A percentile compares a stretch with the other conserved stretches of the same genome.
These are phyloP conservation scores for Erynnis tages DNA, from an alignment of 2,888 invertebrate genomes.

Conservation along the genomic window DNA sequence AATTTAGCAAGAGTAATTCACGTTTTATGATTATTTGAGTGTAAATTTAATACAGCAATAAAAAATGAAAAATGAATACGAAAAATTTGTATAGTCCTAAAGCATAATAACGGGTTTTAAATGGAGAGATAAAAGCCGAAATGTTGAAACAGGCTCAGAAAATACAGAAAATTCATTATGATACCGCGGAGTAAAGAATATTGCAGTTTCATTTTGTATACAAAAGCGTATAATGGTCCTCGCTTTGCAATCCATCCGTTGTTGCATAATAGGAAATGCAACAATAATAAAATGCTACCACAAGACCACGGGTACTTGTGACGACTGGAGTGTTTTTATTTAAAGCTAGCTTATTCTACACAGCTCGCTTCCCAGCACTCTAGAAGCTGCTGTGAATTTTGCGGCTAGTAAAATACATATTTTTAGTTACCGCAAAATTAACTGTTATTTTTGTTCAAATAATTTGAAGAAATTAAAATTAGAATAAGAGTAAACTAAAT, in stretches of 20 bases:
- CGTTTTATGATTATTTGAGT: no score
- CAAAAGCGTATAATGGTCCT: slow-evolving; percentile 25
- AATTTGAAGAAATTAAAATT: no score
- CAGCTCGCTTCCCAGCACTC: background rate
- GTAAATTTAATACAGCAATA: no score
- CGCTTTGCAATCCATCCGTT: slow-evolving; percentile 11
- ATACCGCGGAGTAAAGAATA: slow-evolving; percentile 20
- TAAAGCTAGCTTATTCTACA: background rate
- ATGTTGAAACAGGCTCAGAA: slow-evolving; percentile 10
- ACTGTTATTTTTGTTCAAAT: no score
- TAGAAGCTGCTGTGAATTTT: no score
- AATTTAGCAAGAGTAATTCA: no score
- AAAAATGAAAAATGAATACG: background rate
- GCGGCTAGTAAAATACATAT: no score
- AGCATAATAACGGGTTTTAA: background rate
- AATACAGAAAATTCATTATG: slow-evolving; percentile 24
- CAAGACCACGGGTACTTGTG: slow-evolving; percentile 11
- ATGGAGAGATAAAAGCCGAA: slow-evolving; percentile 12
- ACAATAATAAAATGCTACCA: slow-evolving; percentile 15
- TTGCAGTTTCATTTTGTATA: slow-evolving; percentile 25
- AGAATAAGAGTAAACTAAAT: no score
- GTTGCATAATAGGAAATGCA: slow-evolving; percentile 20
- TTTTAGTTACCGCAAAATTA: no score
- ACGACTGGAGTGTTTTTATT: background rate
- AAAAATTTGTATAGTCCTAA: background rate